Percentiles rank a stretch among this genome's conserved stretches.
These are phyloP conservation scores for Cydia fagiglandana DNA, from an alignment of 1,140 invertebrate genomes.

Conservation along the genomic window DNA sequence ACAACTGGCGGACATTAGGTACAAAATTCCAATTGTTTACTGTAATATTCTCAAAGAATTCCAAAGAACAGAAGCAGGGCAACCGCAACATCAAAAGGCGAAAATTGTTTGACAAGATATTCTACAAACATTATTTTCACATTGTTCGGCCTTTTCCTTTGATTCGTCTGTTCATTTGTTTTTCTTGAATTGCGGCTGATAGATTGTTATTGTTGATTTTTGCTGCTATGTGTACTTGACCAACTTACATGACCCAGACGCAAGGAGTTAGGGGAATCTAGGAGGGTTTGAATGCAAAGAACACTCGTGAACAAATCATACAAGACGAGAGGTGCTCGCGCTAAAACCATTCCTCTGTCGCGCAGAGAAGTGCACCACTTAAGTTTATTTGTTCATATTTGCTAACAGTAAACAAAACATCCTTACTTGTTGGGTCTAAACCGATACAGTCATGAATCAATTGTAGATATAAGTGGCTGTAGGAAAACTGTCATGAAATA, in stretches of 20 bases:
- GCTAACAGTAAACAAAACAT: not conserved
- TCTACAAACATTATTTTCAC: slow-evolving; percentile 25
- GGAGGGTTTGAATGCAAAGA: slow-evolving; percentile 50
- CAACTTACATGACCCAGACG: too few species aligned
- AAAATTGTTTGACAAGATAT: slow-evolving; percentile 30
- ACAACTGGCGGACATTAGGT: not conserved
- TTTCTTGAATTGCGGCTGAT: not conserved
- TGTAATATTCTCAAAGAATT: slow-evolving; percentile 18
- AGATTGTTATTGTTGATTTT: not conserved
- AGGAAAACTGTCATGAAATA: not conserved
- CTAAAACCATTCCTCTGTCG: slow-evolving; percentile 72
- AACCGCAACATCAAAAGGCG: slow-evolving; percentile 16
- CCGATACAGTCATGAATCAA: not conserved
- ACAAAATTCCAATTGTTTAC: slow-evolving; percentile 18
- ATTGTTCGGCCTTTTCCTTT: slow-evolving; percentile 17
- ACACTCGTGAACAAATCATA: slow-evolving; percentile 55
- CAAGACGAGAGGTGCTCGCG: slow-evolving; percentile 54
- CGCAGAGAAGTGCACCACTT: slow-evolving; percentile 35
- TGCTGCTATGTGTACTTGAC: not conserved
- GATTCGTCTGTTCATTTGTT: slow-evolving; percentile 27
- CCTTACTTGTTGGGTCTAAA: not conserved
- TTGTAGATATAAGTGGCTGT: not conserved
- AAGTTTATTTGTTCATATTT: slow-evolving; percentile 32
- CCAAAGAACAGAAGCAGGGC: slow-evolving; percentile 8
- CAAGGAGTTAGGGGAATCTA: too few species aligned